phyloP scores from a whole-genome alignment of 1,140 invertebrate species.

The Rhyacophila brunnea region DNA sequence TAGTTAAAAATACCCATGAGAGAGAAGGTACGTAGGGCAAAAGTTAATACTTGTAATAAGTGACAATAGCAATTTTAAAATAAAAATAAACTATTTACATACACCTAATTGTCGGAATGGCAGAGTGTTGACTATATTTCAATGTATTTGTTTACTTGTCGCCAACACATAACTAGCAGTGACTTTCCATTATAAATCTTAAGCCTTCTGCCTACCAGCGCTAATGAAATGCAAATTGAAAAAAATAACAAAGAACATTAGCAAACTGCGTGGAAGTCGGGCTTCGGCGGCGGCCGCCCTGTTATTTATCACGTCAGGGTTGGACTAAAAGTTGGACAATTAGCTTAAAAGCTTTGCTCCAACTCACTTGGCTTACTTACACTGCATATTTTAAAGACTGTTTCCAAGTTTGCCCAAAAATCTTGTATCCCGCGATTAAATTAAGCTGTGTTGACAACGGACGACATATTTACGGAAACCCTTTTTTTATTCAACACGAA shows the following conservation, averaged over 20 bases:
- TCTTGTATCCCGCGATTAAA: too few species aligned
- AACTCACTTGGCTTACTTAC: neutral
- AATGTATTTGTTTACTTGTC: conserved; percentile 1
- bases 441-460: too few species aligned
- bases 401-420: too few species aligned
- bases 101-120: too few species aligned
- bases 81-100: too few species aligned
- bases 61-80: too few species aligned
- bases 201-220: conserved; percentile 1
- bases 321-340: conserved; percentile 30
- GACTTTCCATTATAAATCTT: conserved; percentile 20
- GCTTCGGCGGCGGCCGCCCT: neutral
- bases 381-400: conserved; percentile 17
- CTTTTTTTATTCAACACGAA: too few species aligned
- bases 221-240: conserved; percentile 31
- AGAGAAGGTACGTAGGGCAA: too few species aligned
- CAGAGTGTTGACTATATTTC: too few species aligned
- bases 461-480: too few species aligned
- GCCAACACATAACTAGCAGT: conserved; percentile 8
- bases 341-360: conserved; percentile 29
- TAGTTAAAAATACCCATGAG: too few species aligned
- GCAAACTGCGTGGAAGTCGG: neutral
- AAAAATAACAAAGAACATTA: conserved; percentile 18
- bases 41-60: too few species aligned
- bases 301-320: conserved; percentile 29